Evolutionary conservation across 1,140 invertebrate species (phyloP).

Genomic region (Lepidostoma basale): DNA sequence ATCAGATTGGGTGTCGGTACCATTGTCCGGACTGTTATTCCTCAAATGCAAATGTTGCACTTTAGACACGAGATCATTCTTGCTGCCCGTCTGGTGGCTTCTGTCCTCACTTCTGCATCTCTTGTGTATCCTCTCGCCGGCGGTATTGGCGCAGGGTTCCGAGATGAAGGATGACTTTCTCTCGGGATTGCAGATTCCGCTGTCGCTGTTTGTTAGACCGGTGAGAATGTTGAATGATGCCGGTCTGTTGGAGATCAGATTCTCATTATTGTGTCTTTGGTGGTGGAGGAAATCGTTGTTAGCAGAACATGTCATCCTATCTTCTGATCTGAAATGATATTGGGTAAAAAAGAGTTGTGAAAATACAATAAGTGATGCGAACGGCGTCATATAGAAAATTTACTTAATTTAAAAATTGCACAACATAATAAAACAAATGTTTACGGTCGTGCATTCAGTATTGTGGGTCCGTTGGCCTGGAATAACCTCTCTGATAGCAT

Average conservation of each 20-base stretch:
- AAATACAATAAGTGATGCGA: not conserved
- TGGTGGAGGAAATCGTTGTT: slow-evolving; percentile 16
- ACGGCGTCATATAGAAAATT: not conserved
- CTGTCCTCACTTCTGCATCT: not conserved
- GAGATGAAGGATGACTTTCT: not conserved
- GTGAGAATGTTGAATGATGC: slow-evolving; percentile 54
- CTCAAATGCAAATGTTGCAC: slow-evolving; percentile 25
- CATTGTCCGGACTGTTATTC: not conserved
- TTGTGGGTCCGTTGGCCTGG: too few relatives aligned
- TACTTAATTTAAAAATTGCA: too few relatives aligned
- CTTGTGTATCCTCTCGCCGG: not conserved
- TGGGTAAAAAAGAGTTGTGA: not conserved
- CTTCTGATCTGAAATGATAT: slow-evolving; percentile 30
- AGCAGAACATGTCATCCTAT: slow-evolving; percentile 32
- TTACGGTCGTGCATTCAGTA: too few relatives aligned
- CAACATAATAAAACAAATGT: too few relatives aligned
- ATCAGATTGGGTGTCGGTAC: not conserved
- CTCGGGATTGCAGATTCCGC: not conserved
- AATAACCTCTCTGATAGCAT: too few relatives aligned
- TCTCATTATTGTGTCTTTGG: slow-evolving; percentile 29
- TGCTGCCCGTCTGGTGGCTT: not conserved
- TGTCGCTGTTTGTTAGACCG: slow-evolving; percentile 47
- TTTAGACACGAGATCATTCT: slow-evolving; percentile 13
- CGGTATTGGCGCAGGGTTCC: not conserved
- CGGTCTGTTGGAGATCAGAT: slow-evolving; percentile 44